Percentiles rank a stretch among this genome's conserved stretches.
phyloP scores from a whole-genome alignment of 2,113 vertebrate species.

The Heterocephalus glaber region DNA sequence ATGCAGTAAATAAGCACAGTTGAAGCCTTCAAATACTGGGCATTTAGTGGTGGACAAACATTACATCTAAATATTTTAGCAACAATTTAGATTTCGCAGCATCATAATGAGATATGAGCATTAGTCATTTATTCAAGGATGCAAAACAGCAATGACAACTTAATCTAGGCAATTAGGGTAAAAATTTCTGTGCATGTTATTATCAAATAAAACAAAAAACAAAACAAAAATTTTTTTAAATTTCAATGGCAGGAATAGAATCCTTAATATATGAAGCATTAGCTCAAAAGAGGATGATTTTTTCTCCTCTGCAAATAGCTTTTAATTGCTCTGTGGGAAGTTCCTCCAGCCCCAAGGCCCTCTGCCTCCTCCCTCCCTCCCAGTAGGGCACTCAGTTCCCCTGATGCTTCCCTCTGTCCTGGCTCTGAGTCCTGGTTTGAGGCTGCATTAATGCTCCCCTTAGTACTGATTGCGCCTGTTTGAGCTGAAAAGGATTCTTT shows the following conservation, averaged over 20 bases:
- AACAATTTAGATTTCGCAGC: background rate
- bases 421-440: constrained; percentile 57
- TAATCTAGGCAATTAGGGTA: background rate
- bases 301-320: constrained; percentile 77
- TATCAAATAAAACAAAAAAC: background rate
- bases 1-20: background rate
- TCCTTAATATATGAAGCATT: constrained; percentile 66
- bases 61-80: background rate
- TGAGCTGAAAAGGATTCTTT: constrained; percentile 53
- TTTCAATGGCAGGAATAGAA: background rate
- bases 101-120: background rate
- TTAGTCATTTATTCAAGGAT: background rate
- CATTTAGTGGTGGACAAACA: background rate
- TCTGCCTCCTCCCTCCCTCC: constrained; percentile 22
- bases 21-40: background rate
- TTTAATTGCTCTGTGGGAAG: constrained; percentile 80
- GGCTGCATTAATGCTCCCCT: constrained; percentile 50
- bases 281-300: constrained; percentile 68
- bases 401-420: constrained; percentile 24
- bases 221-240: background rate
- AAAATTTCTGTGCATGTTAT: background rate
- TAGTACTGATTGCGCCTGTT: constrained; percentile 67
- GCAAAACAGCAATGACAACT: background rate
- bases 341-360: constrained; percentile 75
- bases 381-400: background rate